Percentiles rank a stretch among this genome's conserved stretches.
Evolutionary conservation across 2,797 vertebrate genomes (phyloP).

Genomic region (Danio aesculapii): DNA sequence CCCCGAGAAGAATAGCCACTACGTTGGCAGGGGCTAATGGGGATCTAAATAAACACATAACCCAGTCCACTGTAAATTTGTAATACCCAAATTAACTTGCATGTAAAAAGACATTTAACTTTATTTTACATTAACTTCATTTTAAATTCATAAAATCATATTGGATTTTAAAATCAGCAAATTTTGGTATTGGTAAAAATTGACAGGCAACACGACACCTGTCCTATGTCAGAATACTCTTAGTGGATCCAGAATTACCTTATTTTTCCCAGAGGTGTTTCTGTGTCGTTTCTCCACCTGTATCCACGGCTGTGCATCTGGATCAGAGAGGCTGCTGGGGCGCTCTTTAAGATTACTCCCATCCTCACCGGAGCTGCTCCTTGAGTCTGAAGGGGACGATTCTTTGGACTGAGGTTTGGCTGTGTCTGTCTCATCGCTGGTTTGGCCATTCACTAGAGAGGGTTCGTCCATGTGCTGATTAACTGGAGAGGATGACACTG

Average conservation of each 20-base stretch:
- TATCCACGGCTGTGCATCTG: conserved; percentile 87
- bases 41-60: too few species aligned
- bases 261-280: conserved; percentile 77
- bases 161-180: neutral
- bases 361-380: conserved; percentile 16
- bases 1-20: too few species aligned
- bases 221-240: neutral
- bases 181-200: too few species aligned
- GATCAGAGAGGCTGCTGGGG: conserved; percentile 79
- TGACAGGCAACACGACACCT: neutral
- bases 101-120: neutral
- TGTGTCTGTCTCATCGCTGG: conserved; percentile 35
- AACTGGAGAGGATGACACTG: conserved; percentile 56
- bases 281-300: conserved; percentile 89
- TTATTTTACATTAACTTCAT: too few species aligned
- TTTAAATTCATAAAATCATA: neutral
- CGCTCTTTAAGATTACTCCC: neutral
- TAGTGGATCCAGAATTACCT: conserved; percentile 74
- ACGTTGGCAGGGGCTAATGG: too few species aligned
- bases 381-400: conserved; percentile 26
- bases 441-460: conserved; percentile 64
- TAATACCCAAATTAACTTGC: neutral
- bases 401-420: conserved; percentile 35
- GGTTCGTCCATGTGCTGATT: conserved; percentile 69
- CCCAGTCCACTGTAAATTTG: neutral